Conservation (phyloP, 2,113 vertebrate species). For the Sula dactylatra region DNA sequence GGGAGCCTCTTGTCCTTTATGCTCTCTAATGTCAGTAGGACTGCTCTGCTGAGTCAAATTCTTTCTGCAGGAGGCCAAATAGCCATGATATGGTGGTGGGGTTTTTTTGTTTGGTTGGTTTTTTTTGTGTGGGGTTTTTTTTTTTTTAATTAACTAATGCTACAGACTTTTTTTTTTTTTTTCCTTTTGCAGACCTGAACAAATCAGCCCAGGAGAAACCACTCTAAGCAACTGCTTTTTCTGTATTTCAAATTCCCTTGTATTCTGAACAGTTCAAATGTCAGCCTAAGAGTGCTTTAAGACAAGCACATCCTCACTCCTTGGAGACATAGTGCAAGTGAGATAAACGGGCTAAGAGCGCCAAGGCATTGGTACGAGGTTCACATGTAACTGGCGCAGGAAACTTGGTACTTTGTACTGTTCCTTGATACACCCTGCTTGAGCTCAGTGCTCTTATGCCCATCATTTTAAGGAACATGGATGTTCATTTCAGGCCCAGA, state of each 20-base stretch:
- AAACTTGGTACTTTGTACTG: too few species aligned
- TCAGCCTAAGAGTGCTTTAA: not conserved
- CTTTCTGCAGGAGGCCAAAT: not conserved
- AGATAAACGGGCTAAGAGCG: not conserved
- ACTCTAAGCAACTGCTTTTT: not conserved
- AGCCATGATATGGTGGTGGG: not conserved
- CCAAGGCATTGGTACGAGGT: not conserved
- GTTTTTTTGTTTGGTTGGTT: too few species aligned
- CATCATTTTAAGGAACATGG: rapidly evolving
- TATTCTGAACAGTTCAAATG: not conserved
- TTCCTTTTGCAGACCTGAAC: not conserved
- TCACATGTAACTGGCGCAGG: not conserved
- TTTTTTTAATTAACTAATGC: not conserved
- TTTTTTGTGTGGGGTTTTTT: too few species aligned
- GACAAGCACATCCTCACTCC: not conserved
- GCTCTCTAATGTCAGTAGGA: not conserved
- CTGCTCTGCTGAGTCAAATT: not conserved
- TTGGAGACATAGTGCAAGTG: not conserved
- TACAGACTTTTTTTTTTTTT: not conserved
- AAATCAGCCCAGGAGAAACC: not conserved
- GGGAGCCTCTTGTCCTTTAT: not conserved
- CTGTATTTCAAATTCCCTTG: not conserved
- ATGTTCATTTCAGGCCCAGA: not conserved
- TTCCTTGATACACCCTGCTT: not conserved
- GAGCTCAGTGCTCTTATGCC: not conserved